Evolutionary conservation across 2,113 vertebrate genomes (phyloP).

Genomic region (Hemibagrus wyckioides): DNA sequence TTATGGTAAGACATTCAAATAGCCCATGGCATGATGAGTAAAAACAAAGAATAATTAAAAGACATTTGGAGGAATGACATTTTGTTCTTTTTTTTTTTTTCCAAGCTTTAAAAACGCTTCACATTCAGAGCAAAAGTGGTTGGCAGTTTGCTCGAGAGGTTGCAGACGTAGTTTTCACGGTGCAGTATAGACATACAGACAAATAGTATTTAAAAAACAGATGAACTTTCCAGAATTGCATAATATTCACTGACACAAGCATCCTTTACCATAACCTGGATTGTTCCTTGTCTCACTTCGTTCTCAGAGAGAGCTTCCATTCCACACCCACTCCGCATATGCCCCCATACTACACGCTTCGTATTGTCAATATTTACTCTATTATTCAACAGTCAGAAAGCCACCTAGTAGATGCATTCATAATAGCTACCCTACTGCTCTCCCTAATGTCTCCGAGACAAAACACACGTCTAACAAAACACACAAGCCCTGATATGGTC

Average conservation of each 20-base stretch:
- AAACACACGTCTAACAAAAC: constrained; percentile 32
- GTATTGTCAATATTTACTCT: constrained; percentile 19
- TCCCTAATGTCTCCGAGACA: constrained; percentile 38
- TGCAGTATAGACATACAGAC: constrained; percentile 10
- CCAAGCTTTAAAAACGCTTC: constrained; percentile 14
- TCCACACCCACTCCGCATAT: constrained; percentile 19
- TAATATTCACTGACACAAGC: constrained; percentile 26
- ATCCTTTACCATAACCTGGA: constrained; percentile 16
- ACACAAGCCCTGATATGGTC: constrained; percentile 26
- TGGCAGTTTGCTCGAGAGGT: constrained; percentile 52
- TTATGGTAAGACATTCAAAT: constrained; percentile 28
- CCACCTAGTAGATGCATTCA: constrained; percentile 44
- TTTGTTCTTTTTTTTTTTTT: constrained; percentile 27
- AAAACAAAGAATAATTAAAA: constrained; percentile 4
- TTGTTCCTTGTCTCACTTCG: neutral
- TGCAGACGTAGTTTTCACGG: neutral
- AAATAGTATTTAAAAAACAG: constrained; percentile 12
- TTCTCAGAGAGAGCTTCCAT: constrained; percentile 20
- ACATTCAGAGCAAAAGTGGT: constrained; percentile 46
- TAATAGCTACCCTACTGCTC: constrained; percentile 51
- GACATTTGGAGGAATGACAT: constrained; percentile 12
- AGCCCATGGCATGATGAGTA: constrained; percentile 42
- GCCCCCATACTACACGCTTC: neutral
- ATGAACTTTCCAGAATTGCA: neutral
- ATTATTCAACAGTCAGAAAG: constrained; percentile 42